phyloP scores from a whole-genome alignment of 2,888 invertebrate genomes.

The Aporophyla nigra region DNA sequence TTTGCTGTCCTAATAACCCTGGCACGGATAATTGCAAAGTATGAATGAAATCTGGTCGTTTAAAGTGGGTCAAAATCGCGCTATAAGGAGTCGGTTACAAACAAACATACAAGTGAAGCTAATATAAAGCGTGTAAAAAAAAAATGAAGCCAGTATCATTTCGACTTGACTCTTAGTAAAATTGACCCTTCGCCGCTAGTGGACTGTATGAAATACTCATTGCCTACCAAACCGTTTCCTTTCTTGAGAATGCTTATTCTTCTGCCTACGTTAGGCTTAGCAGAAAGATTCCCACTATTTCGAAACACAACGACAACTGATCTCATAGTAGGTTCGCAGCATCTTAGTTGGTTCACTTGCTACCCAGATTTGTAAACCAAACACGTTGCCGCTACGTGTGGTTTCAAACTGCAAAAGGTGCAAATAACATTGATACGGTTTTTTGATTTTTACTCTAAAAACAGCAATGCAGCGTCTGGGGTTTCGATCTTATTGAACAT shows the following conservation, averaged over 20 bases:
- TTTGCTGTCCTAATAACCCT: too few species aligned
- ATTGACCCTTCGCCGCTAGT: too few species aligned
- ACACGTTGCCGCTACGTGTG: slow-evolving; percentile 23
- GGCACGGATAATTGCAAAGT: too few species aligned
- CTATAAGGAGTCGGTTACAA: too few species aligned
- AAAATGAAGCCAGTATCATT: too few species aligned
- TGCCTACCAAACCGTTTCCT: not conserved
- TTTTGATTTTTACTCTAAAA: not conserved
- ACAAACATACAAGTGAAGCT: too few species aligned
- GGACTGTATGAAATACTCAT: too few species aligned
- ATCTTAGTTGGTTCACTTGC: not conserved
- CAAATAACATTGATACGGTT: slow-evolving; percentile 20
- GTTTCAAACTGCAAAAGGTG: slow-evolving; percentile 2
- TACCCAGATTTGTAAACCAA: not conserved
- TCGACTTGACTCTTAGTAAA: too few species aligned
- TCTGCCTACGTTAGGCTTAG: not conserved
- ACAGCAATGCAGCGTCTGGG: not conserved
- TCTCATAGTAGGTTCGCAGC: not conserved
- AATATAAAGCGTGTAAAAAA: too few species aligned
- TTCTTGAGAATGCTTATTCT: not conserved
- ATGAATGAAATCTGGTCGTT: too few species aligned
- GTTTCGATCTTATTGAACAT: not conserved
- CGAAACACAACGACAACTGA: not conserved
- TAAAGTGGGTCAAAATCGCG: too few species aligned
- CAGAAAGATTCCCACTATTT: not conserved